Base-by-base conservation (phyloP, 2,113 vertebrate species). In the Brachyistius frenatus region DNA sequence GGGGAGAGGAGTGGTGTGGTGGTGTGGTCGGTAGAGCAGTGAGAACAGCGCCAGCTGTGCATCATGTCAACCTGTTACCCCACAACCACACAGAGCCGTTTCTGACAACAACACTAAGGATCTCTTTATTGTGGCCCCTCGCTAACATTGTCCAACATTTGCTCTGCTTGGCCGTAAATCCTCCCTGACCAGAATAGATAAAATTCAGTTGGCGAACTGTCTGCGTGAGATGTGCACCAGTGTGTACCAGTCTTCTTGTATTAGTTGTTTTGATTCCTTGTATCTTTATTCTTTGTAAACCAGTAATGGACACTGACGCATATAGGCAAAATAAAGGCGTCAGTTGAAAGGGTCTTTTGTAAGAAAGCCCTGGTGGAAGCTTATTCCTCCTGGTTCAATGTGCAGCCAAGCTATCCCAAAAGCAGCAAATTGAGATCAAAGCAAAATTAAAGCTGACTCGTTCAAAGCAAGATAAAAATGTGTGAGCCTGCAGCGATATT, bases 371-470 rank as follows among this genome's bases (percentile, higher is more conserved):
- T 71, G 74, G 76, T 89, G 86, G 88, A 92, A 87, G 90, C 89
- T 79, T 91, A 88, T 91, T 91, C 85, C 88, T 87, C 81, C 74
- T 78, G 83, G 81, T 93, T 94, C 87, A 90, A 78, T 85, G 93
- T 85, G 88, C 84, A 93, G 91, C 88, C 86, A 85, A 91, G 86
- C 89, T 80, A 88, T 93, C 91, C 89, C 87, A 90, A 93, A 93
- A 90, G 92, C 93, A 89, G 93, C 91, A 94, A 95, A 95, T 94
- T 94, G 94, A 95, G 94, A 95, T 94, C 93, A 95, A 95, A 95
- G 94, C 78, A 44, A 94, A 95, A 95, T 95, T 95, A 94, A 94
- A 95, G 93, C 95, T 94, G 95, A 95, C 93, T 93, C 91, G 89
- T 94, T 95, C 93, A 94, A 95, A 95, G 93, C 90, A 68, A 92